phyloP scores from a whole-genome alignment of 2,113 vertebrate genomes.

The Hemiscyllium ocellatum region DNA sequence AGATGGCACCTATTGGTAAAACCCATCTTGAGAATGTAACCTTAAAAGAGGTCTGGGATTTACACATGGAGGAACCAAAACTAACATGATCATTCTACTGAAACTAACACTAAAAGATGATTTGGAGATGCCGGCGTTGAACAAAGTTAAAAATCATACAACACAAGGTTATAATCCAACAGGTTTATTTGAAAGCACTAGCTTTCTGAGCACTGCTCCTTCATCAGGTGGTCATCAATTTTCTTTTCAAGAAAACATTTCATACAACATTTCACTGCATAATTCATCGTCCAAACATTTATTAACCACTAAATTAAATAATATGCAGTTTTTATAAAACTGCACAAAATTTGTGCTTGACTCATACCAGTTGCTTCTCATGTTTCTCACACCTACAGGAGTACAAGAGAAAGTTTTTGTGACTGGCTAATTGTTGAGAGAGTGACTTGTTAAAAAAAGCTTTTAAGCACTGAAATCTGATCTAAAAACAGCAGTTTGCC shows the following conservation, averaged over 20 bases:
- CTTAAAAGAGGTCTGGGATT: no score
- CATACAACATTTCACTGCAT: constrained; percentile 1
- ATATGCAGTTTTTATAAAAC: neutral
- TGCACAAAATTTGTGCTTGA: neutral
- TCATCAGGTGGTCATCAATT: neutral
- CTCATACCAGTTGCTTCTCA: neutral
- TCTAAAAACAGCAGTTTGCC: neutral
- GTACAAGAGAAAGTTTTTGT: neutral
- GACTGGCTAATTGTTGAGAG: neutral
- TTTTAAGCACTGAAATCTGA: neutral
- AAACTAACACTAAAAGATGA: no score
- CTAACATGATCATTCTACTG: no score
- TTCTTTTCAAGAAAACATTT: neutral
- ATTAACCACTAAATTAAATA: neutral
- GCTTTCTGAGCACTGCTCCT: no score
- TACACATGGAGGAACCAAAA: no score
- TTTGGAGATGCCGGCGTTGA: no score
- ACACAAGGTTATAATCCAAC: no score
- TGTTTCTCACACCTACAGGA: neutral
- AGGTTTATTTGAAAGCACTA: no score
- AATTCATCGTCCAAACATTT: neutral
- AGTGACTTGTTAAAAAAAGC: neutral
- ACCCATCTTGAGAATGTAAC: no score
- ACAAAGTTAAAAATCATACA: no score
- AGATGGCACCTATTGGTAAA: no score